Evolutionary conservation across 2,113 vertebrate genomes (phyloP).

Genomic region (Crotophaga sulcirostris): DNA sequence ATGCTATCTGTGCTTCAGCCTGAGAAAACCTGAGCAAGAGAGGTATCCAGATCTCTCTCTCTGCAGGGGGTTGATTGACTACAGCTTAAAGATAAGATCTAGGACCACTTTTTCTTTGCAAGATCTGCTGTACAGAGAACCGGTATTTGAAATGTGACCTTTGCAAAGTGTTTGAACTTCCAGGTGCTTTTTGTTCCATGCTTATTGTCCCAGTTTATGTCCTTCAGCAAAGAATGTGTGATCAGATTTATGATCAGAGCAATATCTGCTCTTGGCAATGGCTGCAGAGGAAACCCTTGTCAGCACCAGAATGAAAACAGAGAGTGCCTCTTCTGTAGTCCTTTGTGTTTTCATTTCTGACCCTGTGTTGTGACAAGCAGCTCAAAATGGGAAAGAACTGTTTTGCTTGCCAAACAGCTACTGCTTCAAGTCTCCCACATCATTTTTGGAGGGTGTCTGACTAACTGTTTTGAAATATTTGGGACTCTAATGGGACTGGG

Average conservation of each 20-base stretch:
- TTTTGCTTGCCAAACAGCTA: not conserved
- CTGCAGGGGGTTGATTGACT: not conserved
- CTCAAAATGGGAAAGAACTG: not conserved
- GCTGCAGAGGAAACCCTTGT: constrained; percentile 5
- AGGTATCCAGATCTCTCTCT: not conserved
- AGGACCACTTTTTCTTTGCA: not conserved
- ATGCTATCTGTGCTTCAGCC: accelerated
- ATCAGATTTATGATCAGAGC: constrained; percentile 6
- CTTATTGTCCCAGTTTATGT: not conserved
- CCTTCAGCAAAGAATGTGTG: not conserved
- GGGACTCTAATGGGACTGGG: not conserved
- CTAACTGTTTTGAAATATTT: not conserved
- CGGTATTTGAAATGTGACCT: not conserved
- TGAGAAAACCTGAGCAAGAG: not conserved
- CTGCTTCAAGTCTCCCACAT: not conserved
- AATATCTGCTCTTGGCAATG: not conserved
- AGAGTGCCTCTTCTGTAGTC: not conserved
- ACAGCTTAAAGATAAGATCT: not conserved
- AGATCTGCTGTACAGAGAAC: not conserved
- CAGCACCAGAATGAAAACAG: not conserved
- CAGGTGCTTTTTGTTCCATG: not conserved
- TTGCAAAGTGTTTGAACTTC: not conserved
- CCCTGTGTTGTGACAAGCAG: not conserved
- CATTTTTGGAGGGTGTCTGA: not conserved
- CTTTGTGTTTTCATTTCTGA: constrained; percentile 8